Percentiles rank a stretch among this genome's conserved stretches.
Conservation (phyloP, 2,113 vertebrate species). For the Arizona elegans region DNA sequence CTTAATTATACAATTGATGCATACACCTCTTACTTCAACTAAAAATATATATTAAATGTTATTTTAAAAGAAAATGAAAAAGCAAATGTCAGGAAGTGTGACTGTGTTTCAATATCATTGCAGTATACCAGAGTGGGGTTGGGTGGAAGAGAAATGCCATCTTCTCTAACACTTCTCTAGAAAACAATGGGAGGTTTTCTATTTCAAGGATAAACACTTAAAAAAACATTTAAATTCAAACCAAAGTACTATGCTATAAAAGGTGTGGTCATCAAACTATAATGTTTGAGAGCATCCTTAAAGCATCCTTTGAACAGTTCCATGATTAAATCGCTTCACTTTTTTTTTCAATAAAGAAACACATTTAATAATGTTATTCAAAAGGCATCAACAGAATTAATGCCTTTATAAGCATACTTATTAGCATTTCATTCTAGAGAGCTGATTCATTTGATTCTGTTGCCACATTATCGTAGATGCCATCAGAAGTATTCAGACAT, state of each 20-base stretch:
- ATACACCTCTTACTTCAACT: constrained; percentile 70
- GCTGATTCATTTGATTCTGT: background rate
- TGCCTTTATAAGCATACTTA: constrained; percentile 1
- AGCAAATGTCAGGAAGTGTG: constrained; percentile 63
- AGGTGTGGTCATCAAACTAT: constrained; percentile 20
- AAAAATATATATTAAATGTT: constrained; percentile 55
- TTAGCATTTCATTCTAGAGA: constrained; percentile 7
- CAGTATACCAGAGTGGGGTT: constrained; percentile 3
- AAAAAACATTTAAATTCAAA: constrained; percentile 40
- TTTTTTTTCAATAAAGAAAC: constrained; percentile 1
- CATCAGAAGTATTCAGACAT: background rate
- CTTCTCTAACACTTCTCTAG: constrained; percentile 31
- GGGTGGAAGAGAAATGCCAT: background rate
- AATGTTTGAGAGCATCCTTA: constrained; percentile 18
- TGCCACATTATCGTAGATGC: rapidly evolving
- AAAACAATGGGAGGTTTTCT: constrained; percentile 48
- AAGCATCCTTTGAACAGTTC: constrained; percentile 16
- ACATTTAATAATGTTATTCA: constrained; percentile 32
- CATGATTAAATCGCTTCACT: constrained; percentile 25
- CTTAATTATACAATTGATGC: constrained; percentile 77
- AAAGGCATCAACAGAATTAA: background rate
- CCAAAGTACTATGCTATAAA: constrained; percentile 23
- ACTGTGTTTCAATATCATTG: constrained; percentile 57
- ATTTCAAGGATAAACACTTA: constrained; percentile 54
- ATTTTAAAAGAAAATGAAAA: constrained; percentile 70